phyloP scores from a whole-genome alignment of 2,888 invertebrate species.

The Conistra vaccinii region DNA sequence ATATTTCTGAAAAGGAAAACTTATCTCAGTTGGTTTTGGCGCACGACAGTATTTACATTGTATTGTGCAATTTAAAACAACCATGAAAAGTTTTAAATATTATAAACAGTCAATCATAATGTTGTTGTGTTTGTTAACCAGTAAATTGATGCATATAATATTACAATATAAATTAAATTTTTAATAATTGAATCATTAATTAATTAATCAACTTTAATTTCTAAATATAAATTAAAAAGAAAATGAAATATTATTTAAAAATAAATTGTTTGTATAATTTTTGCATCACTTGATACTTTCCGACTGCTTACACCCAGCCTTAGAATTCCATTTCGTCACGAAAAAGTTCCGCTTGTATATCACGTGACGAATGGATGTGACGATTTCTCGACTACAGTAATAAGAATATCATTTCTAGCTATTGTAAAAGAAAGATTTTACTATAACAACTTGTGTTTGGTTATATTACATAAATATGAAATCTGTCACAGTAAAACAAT shows the following conservation, averaged over 20 bases:
- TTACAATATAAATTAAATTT: background rate
- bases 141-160: constrained; percentile 1
- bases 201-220: constrained; percentile 1
- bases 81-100: background rate
- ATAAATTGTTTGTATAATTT: background rate
- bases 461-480: background rate
- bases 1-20: constrained; percentile 1
- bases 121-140: background rate
- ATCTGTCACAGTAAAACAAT: background rate
- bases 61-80: constrained; percentile 7
- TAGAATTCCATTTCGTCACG: constrained; percentile 1
- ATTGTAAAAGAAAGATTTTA: constrained; percentile 12
- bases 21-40: constrained; percentile 1
- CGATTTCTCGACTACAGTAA: constrained; percentile 11
- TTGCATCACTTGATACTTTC: background rate
- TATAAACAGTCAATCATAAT: background rate
- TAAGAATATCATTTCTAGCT: constrained; percentile 10
- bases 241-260: background rate
- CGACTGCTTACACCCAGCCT: background rate
- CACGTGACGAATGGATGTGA: constrained; percentile 14
- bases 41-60: background rate
- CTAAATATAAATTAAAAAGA: background rate
- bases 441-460: constrained; percentile 4
- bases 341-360: constrained; percentile 2
- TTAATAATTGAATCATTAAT: background rate